Evolutionary conservation across 2,113 vertebrate species (phyloP), one percentile per base, ranked within the genome.

Genomic region (Pseudois nayaur): DNA sequence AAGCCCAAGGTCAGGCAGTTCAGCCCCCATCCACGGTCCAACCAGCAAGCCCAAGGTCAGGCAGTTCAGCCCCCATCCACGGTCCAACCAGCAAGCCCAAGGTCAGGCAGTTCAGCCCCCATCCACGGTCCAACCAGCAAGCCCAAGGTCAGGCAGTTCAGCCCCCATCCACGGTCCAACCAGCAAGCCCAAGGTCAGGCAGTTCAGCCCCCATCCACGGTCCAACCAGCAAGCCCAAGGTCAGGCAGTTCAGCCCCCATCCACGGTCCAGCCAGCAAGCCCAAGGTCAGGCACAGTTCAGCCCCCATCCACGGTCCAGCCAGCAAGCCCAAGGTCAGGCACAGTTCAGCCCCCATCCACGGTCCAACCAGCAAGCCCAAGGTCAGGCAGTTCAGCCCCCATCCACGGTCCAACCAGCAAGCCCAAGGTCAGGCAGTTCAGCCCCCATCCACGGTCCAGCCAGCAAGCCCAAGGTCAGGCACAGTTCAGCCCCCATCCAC

Each of bases 281-380:
- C 21, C 11, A 4, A 79, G 50, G 64, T 19, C 64, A 1, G 45
- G 45, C n/a, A n/a, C 45, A 45, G 45, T 45, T 45, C 1, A 45
- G 45, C 8, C 45, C 8, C 43, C 2, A 1, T n/a, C 60, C 23
- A 0, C 2, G 1, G 55, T 64, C 62, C 3, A 3, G 0, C 1
- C 0, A 23, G 64, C 27, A 36, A 10, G 36, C 17, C 25, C 16
- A 6, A 79, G 45, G 45, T 45, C 8, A 45, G 50, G 43, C 25
- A 7, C 0, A 0, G n/a, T n/a, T n/a, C n/a, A n/a, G n/a, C n/a
- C n/a, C 9, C 36, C 2, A 1, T 31, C 62, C 25, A 0, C 1
- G 0, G 57, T 67, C 64, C 4, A 4, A 0, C 1, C 0, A 23
- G 67, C 29, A 21, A 8, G 40, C 12, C 21, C 11, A 4, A 79